phyloP scores from a whole-genome alignment of 2,888 invertebrate species.

The Sesia apiformis region DNA sequence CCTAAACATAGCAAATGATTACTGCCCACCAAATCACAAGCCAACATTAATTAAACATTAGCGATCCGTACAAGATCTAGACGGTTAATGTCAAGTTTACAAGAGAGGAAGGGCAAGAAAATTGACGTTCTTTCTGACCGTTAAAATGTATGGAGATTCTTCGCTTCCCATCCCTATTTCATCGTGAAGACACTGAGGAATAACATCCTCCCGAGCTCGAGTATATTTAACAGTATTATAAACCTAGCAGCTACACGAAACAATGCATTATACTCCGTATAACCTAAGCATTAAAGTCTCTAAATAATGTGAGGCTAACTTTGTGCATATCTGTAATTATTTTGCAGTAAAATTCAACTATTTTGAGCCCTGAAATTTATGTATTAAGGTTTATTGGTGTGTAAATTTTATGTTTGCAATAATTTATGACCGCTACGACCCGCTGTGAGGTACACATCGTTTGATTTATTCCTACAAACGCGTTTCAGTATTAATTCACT shows the following conservation, averaged over 20 bases:
- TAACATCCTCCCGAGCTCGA: constrained; percentile 49
- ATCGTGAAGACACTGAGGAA: constrained; percentile 56
- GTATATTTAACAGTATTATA: constrained; percentile 41
- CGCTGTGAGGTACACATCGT: constrained; percentile 43
- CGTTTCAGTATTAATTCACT: constrained; percentile 55
- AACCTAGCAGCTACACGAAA: background rate
- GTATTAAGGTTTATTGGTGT: constrained; percentile 5
- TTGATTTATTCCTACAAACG: constrained; percentile 55
- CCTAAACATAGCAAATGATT: no score
- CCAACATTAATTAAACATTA: no score
- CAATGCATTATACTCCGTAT: constrained; percentile 11
- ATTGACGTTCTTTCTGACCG: background rate
- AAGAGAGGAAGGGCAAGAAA: no score
- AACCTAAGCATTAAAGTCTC: background rate
- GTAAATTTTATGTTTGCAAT: constrained; percentile 1
- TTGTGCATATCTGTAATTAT: constrained; percentile 13
- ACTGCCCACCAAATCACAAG: no score
- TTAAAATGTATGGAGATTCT: constrained; percentile 10
- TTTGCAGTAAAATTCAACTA: constrained; percentile 8
- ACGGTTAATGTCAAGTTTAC: no score
- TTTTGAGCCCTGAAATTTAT: constrained; percentile 10
- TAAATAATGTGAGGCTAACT: constrained; percentile 10
- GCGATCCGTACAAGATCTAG: no score
- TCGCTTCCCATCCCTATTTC: constrained; percentile 38
- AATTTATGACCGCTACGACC: constrained; percentile 21